Evolutionary conservation across 1,140 invertebrate genomes (phyloP).

Genomic region (Zaprionus kolodkinae): DNA sequence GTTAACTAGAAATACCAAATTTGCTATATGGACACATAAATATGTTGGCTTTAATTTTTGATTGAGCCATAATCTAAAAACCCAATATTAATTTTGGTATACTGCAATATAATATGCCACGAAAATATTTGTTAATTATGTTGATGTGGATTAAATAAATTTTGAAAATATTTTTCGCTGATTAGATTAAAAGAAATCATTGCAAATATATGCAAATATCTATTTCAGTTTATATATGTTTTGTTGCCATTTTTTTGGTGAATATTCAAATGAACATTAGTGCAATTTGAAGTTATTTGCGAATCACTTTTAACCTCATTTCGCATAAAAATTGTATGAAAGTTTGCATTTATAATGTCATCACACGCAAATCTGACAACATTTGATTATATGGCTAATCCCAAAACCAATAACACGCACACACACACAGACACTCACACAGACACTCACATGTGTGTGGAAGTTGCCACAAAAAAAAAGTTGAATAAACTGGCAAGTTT

Average conservation of each 20-base stretch:
- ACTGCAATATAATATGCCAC: background rate
- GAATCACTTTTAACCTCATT: constrained; percentile 29
- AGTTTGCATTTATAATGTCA: constrained; percentile 13
- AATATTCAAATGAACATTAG: constrained; percentile 16
- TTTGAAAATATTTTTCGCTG: background rate
- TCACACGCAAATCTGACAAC: constrained; percentile 38
- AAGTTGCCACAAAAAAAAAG: constrained; percentile 41
- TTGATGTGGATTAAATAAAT: background rate
- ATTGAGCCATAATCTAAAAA: background rate
- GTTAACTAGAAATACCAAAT: background rate
- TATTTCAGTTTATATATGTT: background rate
- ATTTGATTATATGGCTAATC: constrained; percentile 58
- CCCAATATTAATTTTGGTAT: too few species aligned
- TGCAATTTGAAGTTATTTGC: constrained; percentile 18
- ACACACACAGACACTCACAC: background rate
- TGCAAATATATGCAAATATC: background rate
- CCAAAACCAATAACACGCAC: constrained; percentile 38
- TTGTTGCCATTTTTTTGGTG: background rate
- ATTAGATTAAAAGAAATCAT: background rate
- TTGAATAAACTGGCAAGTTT: constrained; percentile 61
- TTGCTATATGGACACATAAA: background rate
- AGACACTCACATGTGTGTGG: constrained; percentile 9
- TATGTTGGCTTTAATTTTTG: too few species aligned
- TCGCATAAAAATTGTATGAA: background rate
- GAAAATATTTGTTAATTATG: background rate